phyloP scores from a whole-genome alignment of 2,113 vertebrate genomes.

The Pygoscelis antarcticus region DNA sequence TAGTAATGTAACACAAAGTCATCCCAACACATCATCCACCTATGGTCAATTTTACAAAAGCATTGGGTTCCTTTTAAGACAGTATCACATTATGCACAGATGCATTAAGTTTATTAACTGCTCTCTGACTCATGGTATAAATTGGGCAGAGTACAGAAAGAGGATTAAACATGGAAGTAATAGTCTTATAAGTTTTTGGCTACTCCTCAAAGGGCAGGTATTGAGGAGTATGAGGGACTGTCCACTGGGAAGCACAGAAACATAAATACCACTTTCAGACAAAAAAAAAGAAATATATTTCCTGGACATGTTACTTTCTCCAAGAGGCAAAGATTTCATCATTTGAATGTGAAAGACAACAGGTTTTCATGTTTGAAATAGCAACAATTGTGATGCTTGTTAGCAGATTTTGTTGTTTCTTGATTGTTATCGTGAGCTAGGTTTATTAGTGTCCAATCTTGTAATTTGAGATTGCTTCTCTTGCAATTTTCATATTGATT shows the following conservation, averaged over 20 bases:
- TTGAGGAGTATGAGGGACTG: neutral
- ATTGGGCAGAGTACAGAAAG: neutral
- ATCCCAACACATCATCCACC: neutral
- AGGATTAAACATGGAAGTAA: neutral
- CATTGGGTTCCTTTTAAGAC: neutral
- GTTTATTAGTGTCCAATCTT: neutral
- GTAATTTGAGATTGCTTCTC: neutral
- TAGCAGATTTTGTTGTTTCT: neutral
- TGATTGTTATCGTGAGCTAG: neutral
- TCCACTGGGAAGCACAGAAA: neutral
- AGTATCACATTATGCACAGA: neutral
- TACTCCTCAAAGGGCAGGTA: neutral
- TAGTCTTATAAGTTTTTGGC: neutral
- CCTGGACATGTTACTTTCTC: neutral
- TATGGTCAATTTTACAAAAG: neutral
- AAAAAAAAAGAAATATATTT: neutral
- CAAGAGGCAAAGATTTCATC: neutral
- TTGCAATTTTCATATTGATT: constrained; percentile 52
- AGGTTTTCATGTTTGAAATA: neutral
- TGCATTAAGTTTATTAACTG: neutral
- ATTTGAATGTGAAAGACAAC: neutral
- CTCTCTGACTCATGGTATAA: neutral
- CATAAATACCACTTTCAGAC: neutral
- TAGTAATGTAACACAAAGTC: neutral
- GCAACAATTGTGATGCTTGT: neutral